Percentiles rank a stretch among this genome's conserved stretches.
phyloP scores from a whole-genome alignment of 2,888 invertebrate species.

The Sabellastarte sp. region DNA sequence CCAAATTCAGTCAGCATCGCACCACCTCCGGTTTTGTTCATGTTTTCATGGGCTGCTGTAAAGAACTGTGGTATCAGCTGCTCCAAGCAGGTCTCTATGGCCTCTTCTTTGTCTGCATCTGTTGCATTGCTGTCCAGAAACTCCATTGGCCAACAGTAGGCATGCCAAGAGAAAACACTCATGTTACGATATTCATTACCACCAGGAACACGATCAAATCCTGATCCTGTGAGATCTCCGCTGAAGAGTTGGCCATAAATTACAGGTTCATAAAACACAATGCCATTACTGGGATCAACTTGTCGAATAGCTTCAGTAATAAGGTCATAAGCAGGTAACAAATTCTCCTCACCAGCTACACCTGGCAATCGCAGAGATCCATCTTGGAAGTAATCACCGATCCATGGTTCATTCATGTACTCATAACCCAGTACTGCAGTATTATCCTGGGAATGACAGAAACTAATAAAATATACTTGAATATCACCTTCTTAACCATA shows the following conservation, averaged over 20 bases:
- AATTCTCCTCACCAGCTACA: slow-evolving; percentile 32
- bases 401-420: slow-evolving; percentile 40
- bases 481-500: too few species aligned
- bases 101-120: slow-evolving; percentile 21
- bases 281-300: slow-evolving; percentile 26
- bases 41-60: slow-evolving; percentile 6
- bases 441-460: slow-evolving; percentile 5
- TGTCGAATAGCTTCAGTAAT: slow-evolving; percentile 28
- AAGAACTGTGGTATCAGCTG: slow-evolving; percentile 21
- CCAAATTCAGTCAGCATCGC: slow-evolving; percentile 41
- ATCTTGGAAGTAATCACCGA: slow-evolving; percentile 27
- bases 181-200: slow-evolving; percentile 21
- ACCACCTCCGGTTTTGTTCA: slow-evolving; percentile 28
- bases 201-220: slow-evolving; percentile 35
- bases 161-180: slow-evolving; percentile 34
- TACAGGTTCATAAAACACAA: slow-evolving; percentile 41
- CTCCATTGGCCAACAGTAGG: slow-evolving; percentile 37
- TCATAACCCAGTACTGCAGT: slow-evolving; percentile 36
- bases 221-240: slow-evolving; percentile 27
- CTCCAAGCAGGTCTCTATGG: slow-evolving; percentile 25
- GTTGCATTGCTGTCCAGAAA: slow-evolving; percentile 16
- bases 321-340: slow-evolving; percentile 33
- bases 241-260: slow-evolving; percentile 33
- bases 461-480: too few species aligned
- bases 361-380: slow-evolving; percentile 32